phyloP scores from a whole-genome alignment of 2,888 invertebrate species.

The Coelinius sp. region DNA sequence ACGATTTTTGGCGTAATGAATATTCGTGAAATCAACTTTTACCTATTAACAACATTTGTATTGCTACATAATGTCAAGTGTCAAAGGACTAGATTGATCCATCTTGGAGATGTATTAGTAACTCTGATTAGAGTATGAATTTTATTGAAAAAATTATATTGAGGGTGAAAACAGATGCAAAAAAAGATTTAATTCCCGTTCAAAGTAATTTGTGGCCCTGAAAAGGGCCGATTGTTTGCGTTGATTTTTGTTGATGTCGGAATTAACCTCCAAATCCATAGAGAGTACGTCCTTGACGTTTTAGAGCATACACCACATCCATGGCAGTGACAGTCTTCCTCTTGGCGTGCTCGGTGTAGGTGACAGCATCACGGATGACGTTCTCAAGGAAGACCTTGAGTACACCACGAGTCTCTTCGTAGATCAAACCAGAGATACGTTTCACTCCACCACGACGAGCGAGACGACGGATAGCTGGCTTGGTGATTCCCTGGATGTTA shows the following conservation, averaged over 20 bases:
- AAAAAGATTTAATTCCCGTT: no score
- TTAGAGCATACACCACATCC: constrained; percentile 90
- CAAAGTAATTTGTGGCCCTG: constrained; percentile 34
- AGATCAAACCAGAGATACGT: constrained; percentile 75
- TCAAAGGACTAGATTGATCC: no score
- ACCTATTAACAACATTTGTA: no score
- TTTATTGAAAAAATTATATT: no score
- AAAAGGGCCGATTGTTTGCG: constrained; percentile 39
- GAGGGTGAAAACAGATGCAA: no score
- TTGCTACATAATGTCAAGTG: no score
- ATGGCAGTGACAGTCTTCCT: constrained; percentile 90
- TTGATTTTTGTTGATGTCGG: not conserved
- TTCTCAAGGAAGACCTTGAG: constrained; percentile 87
- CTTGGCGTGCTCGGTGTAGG: constrained; percentile 90
- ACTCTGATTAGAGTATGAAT: no score
- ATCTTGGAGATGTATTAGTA: no score
- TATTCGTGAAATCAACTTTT: no score
- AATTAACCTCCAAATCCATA: constrained; percentile 85
- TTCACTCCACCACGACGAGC: constrained; percentile 73
- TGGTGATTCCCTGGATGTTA: constrained; percentile 86
- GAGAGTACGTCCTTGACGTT: constrained; percentile 85
- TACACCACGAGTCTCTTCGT: constrained; percentile 74
- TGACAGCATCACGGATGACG: constrained; percentile 88
- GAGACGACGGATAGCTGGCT: constrained; percentile 83
- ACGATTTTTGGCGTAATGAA: no score